A percentile compares a stretch with the other conserved stretches of the same genome.
These are phyloP conservation scores for Acanthis flammea DNA, from an alignment of 2,797 vertebrate genomes.

Conservation along the genomic window DNA sequence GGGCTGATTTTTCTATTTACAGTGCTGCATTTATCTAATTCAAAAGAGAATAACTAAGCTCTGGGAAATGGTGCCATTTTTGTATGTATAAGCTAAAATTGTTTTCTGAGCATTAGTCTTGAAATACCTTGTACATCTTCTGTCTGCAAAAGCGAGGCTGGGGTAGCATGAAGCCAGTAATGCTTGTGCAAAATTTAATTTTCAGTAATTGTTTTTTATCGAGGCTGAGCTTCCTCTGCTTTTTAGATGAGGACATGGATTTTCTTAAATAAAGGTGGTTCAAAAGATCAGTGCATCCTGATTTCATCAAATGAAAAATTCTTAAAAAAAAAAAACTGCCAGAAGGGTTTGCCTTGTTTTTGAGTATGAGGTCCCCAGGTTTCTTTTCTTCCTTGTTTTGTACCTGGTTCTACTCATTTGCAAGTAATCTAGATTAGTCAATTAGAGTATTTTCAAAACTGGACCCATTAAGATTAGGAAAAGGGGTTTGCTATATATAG, in stretches of 20 bases:
- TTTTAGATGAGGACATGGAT: background rate
- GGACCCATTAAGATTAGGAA: background rate
- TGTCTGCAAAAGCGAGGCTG: background rate
- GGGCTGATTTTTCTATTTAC: background rate
- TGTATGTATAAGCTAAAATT: background rate
- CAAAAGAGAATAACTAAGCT: background rate
- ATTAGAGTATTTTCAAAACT: slow-evolving; percentile 10
- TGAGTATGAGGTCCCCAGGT: accelerated
- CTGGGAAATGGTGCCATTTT: background rate
- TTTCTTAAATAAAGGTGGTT: background rate
- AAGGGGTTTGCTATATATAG: slow-evolving; percentile 41
- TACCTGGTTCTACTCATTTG: background rate
- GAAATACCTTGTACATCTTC: background rate
- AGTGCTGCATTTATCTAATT: background rate
- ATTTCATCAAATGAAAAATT: background rate
- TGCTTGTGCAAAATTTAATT: background rate
- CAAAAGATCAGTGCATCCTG: background rate
- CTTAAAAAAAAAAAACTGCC: too few relatives aligned
- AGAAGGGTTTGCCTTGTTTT: background rate
- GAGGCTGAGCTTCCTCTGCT: background rate
- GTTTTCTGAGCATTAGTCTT: background rate
- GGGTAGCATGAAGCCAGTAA: background rate
- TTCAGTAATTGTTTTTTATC: background rate
- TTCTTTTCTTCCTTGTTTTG: background rate
- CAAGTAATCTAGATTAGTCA: slow-evolving; percentile 32